phyloP scores from a whole-genome alignment of 2,113 vertebrate genomes.

The Pituophis catenifer region DNA sequence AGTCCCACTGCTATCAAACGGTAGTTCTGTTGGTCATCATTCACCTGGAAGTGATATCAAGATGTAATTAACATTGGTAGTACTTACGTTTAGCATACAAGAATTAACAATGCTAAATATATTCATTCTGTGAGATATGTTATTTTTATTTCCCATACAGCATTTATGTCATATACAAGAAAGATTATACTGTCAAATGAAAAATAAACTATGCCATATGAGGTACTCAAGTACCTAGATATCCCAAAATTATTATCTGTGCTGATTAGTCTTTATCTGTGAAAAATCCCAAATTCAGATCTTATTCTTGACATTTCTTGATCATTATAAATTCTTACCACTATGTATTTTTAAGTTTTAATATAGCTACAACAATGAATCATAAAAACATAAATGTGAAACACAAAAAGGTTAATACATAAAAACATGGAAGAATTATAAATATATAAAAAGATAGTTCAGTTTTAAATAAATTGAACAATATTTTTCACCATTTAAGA shows the following conservation, averaged over 20 bases:
- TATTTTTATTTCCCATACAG: not conserved
- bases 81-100: not conserved
- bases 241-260: not conserved
- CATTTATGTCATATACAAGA: not conserved
- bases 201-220: not conserved
- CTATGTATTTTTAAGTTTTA: not conserved
- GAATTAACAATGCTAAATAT: not conserved
- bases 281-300: not conserved
- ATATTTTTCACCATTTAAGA: not conserved
- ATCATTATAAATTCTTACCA: slow-evolving; percentile 1
- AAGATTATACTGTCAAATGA: not conserved
- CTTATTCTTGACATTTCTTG: slow-evolving; percentile 17
- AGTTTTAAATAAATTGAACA: not conserved
- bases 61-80: not conserved
- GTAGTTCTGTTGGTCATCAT: not conserved
- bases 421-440: not conserved
- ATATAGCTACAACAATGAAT: not conserved
- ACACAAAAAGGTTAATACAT: not conserved
- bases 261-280: not conserved
- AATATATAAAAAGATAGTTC: not conserved
- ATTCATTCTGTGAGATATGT: not conserved
- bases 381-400: not conserved
- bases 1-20: not conserved
- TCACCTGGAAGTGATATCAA: not conserved
- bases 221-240: not conserved